Evolutionary conservation across 2,797 vertebrate genomes (phyloP).

Genomic region (Danio choprae): DNA sequence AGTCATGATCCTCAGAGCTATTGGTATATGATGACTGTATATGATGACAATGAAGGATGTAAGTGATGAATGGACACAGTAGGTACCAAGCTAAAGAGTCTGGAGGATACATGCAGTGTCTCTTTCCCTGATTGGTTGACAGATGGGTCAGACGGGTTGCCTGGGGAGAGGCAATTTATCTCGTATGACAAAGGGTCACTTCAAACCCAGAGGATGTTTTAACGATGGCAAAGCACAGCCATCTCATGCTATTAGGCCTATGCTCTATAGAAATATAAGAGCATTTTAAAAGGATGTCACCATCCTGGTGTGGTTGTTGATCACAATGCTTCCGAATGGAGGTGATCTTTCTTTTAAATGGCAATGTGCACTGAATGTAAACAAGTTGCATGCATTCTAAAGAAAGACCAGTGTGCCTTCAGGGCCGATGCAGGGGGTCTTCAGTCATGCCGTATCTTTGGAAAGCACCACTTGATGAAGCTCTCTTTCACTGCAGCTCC

Average conservation of each 20-base stretch:
- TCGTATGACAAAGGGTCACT: constrained; percentile 57
- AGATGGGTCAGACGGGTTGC: constrained; percentile 53
- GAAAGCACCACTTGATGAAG: constrained; percentile 58
- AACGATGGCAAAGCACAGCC: constrained; percentile 41
- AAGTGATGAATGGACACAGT: constrained; percentile 28
- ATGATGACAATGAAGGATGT: constrained; percentile 22
- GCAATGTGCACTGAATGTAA: constrained; percentile 55
- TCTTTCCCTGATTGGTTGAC: constrained; percentile 48
- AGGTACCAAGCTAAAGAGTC: constrained; percentile 24
- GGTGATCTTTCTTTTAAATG: constrained; percentile 50
- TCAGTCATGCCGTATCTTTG: constrained; percentile 57
- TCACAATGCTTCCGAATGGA: constrained; percentile 17
- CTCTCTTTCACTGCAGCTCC: constrained; percentile 60
- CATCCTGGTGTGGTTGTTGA: constrained; percentile 38
- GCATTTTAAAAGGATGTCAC: constrained; percentile 40
- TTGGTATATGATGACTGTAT: constrained; percentile 27
- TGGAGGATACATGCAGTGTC: constrained; percentile 32
- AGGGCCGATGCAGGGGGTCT: constrained; percentile 50
- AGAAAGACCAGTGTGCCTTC: constrained; percentile 51
- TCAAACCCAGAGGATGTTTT: constrained; percentile 54
- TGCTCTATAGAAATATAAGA: constrained; percentile 41
- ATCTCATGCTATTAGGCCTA: constrained; percentile 45
- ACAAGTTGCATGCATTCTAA: constrained; percentile 54
- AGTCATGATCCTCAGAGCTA: constrained; percentile 1
- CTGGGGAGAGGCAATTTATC: constrained; percentile 62